Conservation (phyloP, 2,888 invertebrate genomes). For the Chymomyza procnemis region DNA sequence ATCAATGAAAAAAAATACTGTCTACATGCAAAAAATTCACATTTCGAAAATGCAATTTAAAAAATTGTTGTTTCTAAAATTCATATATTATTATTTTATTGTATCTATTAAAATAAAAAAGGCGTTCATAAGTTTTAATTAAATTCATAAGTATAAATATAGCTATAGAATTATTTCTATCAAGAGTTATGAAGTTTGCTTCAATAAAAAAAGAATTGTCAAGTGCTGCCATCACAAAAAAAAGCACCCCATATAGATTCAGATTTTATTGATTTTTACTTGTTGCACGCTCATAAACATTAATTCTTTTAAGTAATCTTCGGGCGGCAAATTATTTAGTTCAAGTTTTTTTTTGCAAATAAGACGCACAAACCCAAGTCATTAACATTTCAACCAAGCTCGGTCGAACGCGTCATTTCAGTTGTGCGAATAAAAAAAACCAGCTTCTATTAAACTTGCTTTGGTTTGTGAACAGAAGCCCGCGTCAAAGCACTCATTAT, state of each 20-base stretch:
- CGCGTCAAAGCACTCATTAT: neutral
- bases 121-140: too few species aligned
- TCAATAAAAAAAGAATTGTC: too few species aligned
- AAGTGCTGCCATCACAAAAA: neutral
- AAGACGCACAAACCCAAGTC: neutral
- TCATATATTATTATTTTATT: too few species aligned
- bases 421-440: neutral
- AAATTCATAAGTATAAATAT: too few species aligned
- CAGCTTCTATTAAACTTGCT: conserved; percentile 8
- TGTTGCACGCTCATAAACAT: conserved; percentile 11
- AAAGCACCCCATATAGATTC: neutral
- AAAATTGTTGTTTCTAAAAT: too few species aligned
- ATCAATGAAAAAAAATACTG: neutral
- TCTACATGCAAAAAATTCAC: neutral
- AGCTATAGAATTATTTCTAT: too few species aligned
- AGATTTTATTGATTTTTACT: conserved; percentile 2
- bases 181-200: too few species aligned
- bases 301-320: neutral
- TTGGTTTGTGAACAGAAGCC: conserved; percentile 1
- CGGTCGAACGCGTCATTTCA: neutral
- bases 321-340: neutral
- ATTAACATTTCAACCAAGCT: neutral
- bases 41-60: too few species aligned
- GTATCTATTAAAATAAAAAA: too few species aligned
- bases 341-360: conserved; percentile 1